Percentiles rank a stretch among this genome's conserved stretches.
phyloP scores from a whole-genome alignment of 2,113 vertebrate species.

The Sisor rabdophorus region DNA sequence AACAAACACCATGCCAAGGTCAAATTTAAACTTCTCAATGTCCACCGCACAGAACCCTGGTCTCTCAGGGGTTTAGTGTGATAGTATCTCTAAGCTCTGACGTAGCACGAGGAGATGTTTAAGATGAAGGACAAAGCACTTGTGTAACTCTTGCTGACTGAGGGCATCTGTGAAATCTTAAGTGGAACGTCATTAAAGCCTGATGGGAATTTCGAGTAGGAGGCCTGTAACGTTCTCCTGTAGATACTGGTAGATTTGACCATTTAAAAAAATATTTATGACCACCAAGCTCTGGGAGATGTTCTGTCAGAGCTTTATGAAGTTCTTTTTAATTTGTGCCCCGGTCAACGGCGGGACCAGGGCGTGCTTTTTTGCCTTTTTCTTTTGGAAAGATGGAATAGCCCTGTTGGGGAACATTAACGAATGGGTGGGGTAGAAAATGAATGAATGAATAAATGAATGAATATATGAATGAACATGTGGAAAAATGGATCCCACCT shows the following conservation, averaged over 20 bases:
- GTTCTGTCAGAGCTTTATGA: constrained; percentile 9
- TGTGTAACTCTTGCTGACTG: background rate
- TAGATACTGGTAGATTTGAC: background rate
- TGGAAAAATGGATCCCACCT: too few relatives aligned
- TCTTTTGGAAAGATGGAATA: too few relatives aligned
- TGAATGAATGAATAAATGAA: too few relatives aligned
- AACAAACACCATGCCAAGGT: too few relatives aligned
- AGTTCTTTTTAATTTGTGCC: constrained; percentile 23
- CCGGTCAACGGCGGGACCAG: too few relatives aligned
- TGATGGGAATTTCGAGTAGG: background rate
- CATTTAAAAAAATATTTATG: background rate
- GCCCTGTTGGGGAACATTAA: too few relatives aligned
- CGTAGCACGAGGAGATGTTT: background rate
- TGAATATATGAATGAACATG: too few relatives aligned
- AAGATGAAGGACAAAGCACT: background rate
- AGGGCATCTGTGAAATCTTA: background rate
- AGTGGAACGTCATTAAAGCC: background rate
- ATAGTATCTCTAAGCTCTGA: background rate
- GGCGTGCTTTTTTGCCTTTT: too few relatives aligned
- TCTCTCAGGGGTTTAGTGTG: background rate
- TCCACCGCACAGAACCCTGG: background rate
- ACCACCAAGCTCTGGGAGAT: background rate
- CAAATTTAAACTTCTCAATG: too few relatives aligned
- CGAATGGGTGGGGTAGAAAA: too few relatives aligned
- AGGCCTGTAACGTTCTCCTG: background rate